Base-by-base conservation (phyloP, 2,888 invertebrate species). In the Laspeyria flexula region DNA sequence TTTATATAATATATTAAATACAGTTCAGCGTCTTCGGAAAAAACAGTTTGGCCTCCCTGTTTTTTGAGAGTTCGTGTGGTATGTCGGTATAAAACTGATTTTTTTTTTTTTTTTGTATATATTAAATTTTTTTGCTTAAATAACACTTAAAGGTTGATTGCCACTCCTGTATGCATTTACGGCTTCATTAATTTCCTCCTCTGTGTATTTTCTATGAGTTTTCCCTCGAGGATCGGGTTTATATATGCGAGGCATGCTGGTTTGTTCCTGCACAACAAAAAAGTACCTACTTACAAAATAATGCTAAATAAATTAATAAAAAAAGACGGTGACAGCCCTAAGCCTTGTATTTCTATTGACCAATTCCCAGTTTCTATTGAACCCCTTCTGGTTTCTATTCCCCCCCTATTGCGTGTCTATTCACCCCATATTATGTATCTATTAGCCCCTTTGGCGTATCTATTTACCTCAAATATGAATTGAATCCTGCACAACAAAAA, bases 21-120 rank as follows among this genome's bases (percentile, higher is more conserved):
- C 3, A 46, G 23, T 60, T 74, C 70, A 1, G 42, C 48, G 13
- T 62, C 60, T 16, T 33, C 44, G 3, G 49, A 43, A 39, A 66
- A 43, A 18, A 50, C 56, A 15, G 34, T 67, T 56, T 69, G 68
- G 4, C 70, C 67, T 12, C 66, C 65, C 11, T 55, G 58, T 25
- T 15, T 29, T 49, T 59, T 61, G 54, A 65, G 57, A n/a, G 34
- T 34, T 25, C 39, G 35, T 10, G 37, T 56, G 33, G 39, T 35
- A 31, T 65, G 64, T 25, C 62, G 42, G 47, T 65, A 48, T 10
- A 65, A 43, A 12, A 65, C 61, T 18, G 51, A 55, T n/a, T n/a
- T n/a, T n/a, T n/a, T n/a, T n/a, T n/a, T n/a, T n/a, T n/a, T n/a
- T n/a, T n/a, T n/a, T n/a, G n/a, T n/a, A n/a, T n/a, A n/a, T n/a